Evolutionary conservation across 35 echinoderm and acorn worm species (phyloP).

Genomic region (Lytechinus variegatus): DNA sequence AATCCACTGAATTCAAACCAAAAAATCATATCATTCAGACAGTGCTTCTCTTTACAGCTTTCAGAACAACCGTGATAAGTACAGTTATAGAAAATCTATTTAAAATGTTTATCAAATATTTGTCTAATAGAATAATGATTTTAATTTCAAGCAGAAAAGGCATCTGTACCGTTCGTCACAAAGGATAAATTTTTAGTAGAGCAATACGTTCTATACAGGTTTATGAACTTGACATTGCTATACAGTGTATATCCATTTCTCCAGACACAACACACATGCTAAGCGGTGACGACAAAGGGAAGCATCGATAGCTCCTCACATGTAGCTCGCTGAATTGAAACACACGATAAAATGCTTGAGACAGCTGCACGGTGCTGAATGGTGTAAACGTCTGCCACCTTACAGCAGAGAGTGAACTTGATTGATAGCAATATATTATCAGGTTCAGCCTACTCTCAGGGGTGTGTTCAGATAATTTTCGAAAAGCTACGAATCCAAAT

Average conservation of each 20-base stretch:
- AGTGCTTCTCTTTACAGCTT: too few relatives aligned
- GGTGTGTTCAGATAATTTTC: not conserved
- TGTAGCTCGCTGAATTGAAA: not conserved
- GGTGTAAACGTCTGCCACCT: not conserved
- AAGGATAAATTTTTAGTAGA: too few relatives aligned
- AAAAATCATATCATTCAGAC: too few relatives aligned
- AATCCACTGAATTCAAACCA: too few relatives aligned
- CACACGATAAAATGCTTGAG: not conserved
- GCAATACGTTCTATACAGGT: not conserved
- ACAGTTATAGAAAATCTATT: too few relatives aligned
- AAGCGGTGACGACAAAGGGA: not conserved
- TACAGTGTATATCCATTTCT: not conserved
- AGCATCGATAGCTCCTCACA: not conserved
- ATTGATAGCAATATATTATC: not conserved
- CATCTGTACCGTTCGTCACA: too few relatives aligned
- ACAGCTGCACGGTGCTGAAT: not conserved
- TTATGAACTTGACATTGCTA: not conserved
- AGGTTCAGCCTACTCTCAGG: not conserved
- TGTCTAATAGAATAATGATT: too few relatives aligned
- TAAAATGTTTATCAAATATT: too few relatives aligned
- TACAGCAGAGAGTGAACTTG: not conserved
- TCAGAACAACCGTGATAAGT: too few relatives aligned
- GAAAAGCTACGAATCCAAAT: too few relatives aligned
- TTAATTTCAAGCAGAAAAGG: too few relatives aligned
- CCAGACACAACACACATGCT: not conserved